A percentile compares a stretch with the other conserved stretches of the same genome.
These are phyloP conservation scores for Drosophila mulleri DNA, from an alignment of 2,888 invertebrate genomes.

Conservation along the genomic window DNA sequence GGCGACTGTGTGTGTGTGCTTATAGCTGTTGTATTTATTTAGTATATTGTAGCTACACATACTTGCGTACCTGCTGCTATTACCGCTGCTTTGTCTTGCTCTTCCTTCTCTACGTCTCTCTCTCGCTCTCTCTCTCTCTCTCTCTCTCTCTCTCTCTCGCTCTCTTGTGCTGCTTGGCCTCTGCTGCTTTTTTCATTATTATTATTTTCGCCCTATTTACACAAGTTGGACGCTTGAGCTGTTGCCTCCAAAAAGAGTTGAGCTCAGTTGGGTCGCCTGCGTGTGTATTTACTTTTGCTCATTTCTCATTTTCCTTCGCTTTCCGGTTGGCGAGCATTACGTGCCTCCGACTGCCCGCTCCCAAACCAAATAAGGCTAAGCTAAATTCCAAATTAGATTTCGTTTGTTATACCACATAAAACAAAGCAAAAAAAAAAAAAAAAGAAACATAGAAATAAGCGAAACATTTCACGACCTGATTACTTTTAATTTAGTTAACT, in stretches of 20 bases:
- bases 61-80: conserved; percentile 31
- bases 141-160: not conserved
- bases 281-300: conserved; percentile 54
- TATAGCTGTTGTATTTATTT: conserved; percentile 59
- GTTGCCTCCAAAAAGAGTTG: conserved; percentile 47
- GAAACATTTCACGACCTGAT: conserved; percentile 24
- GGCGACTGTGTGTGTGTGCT: not conserved
- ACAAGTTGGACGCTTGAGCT: conserved; percentile 46
- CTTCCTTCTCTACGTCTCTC: not conserved
- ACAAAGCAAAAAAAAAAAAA: not conserved
- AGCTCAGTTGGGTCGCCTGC: conserved; percentile 59
- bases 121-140: not conserved
- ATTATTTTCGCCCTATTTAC: conserved; percentile 57
- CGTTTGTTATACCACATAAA: conserved; percentile 39
- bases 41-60: conserved; percentile 54
- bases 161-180: not conserved
- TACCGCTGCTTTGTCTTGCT: not conserved
- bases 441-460: not conserved
- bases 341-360: conserved; percentile 8
- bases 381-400: conserved; percentile 65
- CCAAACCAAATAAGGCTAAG: conserved; percentile 52
- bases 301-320: conserved; percentile 67
- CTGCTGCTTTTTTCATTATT: conserved; percentile 24
- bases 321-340: conserved; percentile 32
- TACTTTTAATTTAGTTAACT: conserved; percentile 22